Base-by-base conservation (phyloP, 2,888 invertebrate species). In the Himalopsyche anomala region DNA sequence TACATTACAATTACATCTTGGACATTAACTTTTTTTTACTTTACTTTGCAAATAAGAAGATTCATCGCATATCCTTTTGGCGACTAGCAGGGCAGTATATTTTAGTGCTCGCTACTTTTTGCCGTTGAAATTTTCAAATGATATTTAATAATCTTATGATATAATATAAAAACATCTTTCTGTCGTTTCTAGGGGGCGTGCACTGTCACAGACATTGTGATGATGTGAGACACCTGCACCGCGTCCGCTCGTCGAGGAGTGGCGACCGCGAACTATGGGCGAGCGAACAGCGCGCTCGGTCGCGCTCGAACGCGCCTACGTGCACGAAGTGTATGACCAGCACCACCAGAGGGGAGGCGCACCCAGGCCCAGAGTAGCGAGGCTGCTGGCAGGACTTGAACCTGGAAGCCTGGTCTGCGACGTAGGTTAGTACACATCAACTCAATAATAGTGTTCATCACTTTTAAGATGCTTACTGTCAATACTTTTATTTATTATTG, bases 311-410 rank as follows among this genome's bases (percentile, higher is more conserved):
- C 95, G 96, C 92, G 97, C 98, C 89, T 98, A 98, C 92, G 98
- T 98, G 89, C 97, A 98, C 92, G 97, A 99, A 92, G 98, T 99
- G 89, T 99, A 99, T 94, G 97, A 99, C 91, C 96, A 98, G 91
- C 87, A 90, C 90, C 74, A 93, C 92, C 84, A 93, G 92, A 83
- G 92, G 92, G 89, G 89, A 89, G 89, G 91, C 89, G 91, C 88
- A 92, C 94, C 91, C 91, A 97, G 95, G 96, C 98, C 96, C 89
- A 95, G 95, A 90, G 96, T 96, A 90, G 96, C 95, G 90, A 95
- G 96, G 90, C 98, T 99, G 92, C 94, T 98, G 89, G 94, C 96
- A 85, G 96, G 96, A 89, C 94, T 99, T 84, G 98, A 98, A 90
- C 96, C 98, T 4, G 98, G 98, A 87, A 97, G 98, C 88, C 94